These are phyloP conservation scores for Agonopterix arenella DNA, from an alignment of 2,888 invertebrate species.

Conservation along the genomic window DNA sequence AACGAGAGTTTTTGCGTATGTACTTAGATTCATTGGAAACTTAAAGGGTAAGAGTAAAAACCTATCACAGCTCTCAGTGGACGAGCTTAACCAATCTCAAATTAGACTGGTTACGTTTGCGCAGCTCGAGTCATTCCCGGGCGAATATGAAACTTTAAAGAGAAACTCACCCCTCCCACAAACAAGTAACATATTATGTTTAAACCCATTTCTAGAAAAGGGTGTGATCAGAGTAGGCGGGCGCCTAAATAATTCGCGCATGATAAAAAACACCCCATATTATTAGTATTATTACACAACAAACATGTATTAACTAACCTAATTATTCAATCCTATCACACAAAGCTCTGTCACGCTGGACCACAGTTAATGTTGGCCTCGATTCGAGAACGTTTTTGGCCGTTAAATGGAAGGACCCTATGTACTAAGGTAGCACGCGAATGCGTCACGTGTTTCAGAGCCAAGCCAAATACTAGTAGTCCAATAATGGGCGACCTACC, in stretches of 20 bases:
- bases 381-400: slow-evolving; percentile 18
- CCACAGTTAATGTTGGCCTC: slow-evolving; percentile 16
- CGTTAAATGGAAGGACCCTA: slow-evolving; percentile 15
- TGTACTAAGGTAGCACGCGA: slow-evolving; percentile 5
- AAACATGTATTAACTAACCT: slow-evolving; percentile 18
- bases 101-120: background rate
- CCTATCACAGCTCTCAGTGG: background rate
- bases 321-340: slow-evolving; percentile 15
- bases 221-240: slow-evolving; percentile 21
- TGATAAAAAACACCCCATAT: slow-evolving; percentile 22
- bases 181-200: slow-evolving; percentile 12
- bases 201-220: slow-evolving; percentile 17
- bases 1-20: background rate
- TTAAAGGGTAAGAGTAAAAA: slow-evolving; percentile 5
- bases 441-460: slow-evolving; percentile 1
- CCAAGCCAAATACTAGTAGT: slow-evolving; percentile 2
- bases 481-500: slow-evolving; percentile 20
- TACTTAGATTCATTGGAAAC: slow-evolving; percentile 1
- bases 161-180: slow-evolving; percentile 6
- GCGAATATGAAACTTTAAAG: slow-evolving; percentile 13
- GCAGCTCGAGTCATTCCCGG: slow-evolving; percentile 16
- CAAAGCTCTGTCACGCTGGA: slow-evolving; percentile 16
- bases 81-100: background rate
- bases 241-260: slow-evolving; percentile 16
- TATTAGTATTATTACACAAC: slow-evolving; percentile 23